Evolutionary conservation across 2,113 vertebrate species (phyloP).

Genomic region (Recurvirostra avosetta): DNA sequence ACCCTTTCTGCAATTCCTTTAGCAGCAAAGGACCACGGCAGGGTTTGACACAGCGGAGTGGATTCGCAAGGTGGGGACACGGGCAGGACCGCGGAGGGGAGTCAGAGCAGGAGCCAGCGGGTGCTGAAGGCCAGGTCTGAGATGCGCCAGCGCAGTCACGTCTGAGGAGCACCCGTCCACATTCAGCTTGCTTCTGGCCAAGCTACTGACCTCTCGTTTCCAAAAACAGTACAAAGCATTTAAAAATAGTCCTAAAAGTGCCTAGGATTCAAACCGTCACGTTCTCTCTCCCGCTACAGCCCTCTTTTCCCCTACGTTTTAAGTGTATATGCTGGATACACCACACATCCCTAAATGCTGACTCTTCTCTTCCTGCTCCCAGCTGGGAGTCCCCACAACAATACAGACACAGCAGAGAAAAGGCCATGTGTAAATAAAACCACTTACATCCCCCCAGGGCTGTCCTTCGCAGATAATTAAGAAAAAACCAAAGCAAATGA

Average conservation of each 20-base stretch:
- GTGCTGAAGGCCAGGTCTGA: neutral
- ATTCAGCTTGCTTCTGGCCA: neutral
- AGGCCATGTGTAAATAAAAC: neutral
- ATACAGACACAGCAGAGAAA: neutral
- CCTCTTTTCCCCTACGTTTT: neutral
- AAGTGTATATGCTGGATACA: fast-evolving
- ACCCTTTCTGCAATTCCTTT: neutral
- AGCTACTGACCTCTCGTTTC: neutral
- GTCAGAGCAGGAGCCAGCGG: neutral
- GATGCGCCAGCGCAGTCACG: fast-evolving
- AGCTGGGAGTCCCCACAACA: neutral
- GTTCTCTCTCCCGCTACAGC: neutral
- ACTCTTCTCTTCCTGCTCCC: neutral
- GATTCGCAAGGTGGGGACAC: neutral
- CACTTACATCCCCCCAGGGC: neutral
- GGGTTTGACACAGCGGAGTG: neutral
- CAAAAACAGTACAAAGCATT: neutral
- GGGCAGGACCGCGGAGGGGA: neutral
- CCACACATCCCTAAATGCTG: neutral
- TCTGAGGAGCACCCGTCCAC: neutral
- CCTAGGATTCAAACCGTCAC: neutral
- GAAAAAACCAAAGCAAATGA: neutral
- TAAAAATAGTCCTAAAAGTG: neutral
- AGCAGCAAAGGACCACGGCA: neutral
- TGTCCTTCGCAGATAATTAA: neutral